Evolutionary conservation across 2,113 vertebrate genomes (phyloP).

Genomic region (Micronycteris hirsuta): DNA sequence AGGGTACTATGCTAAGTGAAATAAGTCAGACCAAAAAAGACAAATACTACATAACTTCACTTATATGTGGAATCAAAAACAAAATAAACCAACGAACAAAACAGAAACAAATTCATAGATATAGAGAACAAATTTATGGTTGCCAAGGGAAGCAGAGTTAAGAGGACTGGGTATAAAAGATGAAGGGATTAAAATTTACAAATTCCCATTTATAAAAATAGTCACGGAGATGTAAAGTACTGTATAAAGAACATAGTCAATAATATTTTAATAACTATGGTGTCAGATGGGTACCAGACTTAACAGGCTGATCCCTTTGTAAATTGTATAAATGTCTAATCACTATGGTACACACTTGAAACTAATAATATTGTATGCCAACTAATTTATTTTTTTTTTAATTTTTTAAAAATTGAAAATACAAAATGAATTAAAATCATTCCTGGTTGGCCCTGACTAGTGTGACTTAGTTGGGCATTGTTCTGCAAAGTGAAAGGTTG

Average conservation of each 20-base stretch:
- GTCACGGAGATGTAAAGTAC: not conserved
- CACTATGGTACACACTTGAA: not conserved
- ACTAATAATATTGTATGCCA: not conserved
- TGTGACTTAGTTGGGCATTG: too few relatives aligned
- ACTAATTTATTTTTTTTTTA: not conserved
- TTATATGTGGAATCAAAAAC: too few relatives aligned
- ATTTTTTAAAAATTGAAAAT: not conserved
- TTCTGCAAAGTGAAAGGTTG: too few relatives aligned
- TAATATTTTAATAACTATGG: not conserved
- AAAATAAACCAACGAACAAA: not conserved
- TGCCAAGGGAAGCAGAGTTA: not conserved
- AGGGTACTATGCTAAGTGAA: too few relatives aligned
- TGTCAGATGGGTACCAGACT: not conserved
- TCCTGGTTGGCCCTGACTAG: not conserved
- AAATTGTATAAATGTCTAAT: not conserved
- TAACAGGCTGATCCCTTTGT: not conserved
- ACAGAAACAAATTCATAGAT: not conserved
- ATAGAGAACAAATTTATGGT: not conserved
- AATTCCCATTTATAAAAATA: not conserved
- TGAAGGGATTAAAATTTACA: not conserved
- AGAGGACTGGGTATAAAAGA: not conserved
- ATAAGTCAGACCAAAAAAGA: too few relatives aligned
- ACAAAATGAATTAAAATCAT: not conserved
- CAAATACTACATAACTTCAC: too few relatives aligned
- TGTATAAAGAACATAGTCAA: not conserved